Evolutionary conservation across 2,888 invertebrate genomes (phyloP).

Genomic region (Bursaphelenchus okinawaensis): DNA sequence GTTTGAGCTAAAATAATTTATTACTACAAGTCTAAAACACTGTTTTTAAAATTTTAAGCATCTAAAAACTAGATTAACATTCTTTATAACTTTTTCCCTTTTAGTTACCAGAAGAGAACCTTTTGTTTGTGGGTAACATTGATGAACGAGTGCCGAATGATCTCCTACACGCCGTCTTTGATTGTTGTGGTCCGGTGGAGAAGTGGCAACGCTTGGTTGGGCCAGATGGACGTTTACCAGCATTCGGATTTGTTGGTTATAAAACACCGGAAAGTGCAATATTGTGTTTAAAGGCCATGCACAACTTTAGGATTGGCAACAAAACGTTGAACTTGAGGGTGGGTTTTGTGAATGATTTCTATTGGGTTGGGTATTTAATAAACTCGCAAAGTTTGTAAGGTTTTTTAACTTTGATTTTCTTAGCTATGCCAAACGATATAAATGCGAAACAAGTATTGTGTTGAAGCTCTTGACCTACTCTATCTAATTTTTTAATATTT

Average conservation of each 20-base stretch:
- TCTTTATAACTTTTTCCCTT: too few relatives aligned
- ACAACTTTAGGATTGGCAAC: constrained; percentile 84
- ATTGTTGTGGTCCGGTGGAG: constrained; percentile 83
- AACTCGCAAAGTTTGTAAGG: too few relatives aligned
- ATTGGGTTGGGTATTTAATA: too few relatives aligned
- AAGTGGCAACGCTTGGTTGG: constrained; percentile 94
- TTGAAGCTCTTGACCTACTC: too few relatives aligned
- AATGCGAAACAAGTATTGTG: too few relatives aligned
- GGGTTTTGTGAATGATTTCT: too few relatives aligned
- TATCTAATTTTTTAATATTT: background rate
- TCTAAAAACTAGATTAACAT: too few relatives aligned
- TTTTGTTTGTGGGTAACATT: constrained; percentile 87
- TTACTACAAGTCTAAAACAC: too few relatives aligned
- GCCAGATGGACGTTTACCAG: constrained; percentile 66
- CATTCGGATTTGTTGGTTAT: constrained; percentile 96
- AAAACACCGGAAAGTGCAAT: constrained; percentile 90
- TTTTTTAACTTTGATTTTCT: too few relatives aligned
- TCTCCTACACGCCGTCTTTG: constrained; percentile 84
- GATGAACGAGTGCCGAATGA: constrained; percentile 88
- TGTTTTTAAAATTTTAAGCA: too few relatives aligned
- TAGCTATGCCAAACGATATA: too few relatives aligned
- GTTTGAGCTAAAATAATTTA: too few relatives aligned
- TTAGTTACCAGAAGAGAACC: background rate
- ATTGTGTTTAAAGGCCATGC: constrained; percentile 79
- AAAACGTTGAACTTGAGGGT: constrained; percentile 78